phyloP scores from a whole-genome alignment of 1,140 invertebrate species.

The Orchesella cincta region DNA sequence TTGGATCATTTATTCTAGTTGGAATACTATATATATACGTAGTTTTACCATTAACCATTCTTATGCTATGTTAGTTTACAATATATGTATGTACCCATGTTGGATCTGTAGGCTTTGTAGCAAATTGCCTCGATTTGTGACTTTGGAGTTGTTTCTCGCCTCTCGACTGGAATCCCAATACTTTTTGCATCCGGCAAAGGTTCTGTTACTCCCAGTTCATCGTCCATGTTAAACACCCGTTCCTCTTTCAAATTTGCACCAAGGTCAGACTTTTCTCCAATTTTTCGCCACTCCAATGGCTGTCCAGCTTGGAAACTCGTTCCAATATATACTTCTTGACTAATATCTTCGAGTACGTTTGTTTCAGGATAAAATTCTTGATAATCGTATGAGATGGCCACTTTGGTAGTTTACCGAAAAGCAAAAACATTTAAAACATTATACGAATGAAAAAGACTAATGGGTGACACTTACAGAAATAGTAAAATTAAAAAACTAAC shows the following conservation, averaged over 20 bases:
- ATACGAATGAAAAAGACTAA: too few species aligned
- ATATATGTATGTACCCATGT: conserved; percentile 15
- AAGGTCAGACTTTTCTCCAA: not conserved
- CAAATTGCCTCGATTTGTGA: conserved; percentile 23
- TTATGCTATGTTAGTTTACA: too few species aligned
- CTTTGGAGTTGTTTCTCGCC: conserved; percentile 1
- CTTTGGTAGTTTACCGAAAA: too few species aligned
- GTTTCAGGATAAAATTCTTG: not conserved
- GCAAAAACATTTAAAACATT: too few species aligned
- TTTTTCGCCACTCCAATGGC: not conserved
- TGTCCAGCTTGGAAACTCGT: not conserved
- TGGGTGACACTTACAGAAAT: too few species aligned
- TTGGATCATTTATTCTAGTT: not conserved
- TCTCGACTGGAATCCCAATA: not conserved
- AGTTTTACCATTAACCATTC: too few species aligned
- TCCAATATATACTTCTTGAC: not conserved
- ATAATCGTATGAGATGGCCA: conserved; percentile 10
- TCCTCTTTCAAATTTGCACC: conserved; percentile 7
- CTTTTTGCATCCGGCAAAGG: not conserved
- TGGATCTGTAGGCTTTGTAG: conserved; percentile 3
- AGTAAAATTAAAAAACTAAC: too few species aligned
- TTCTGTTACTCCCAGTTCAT: not conserved
- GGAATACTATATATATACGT: too few species aligned
- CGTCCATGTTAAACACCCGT: not conserved
- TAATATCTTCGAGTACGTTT: not conserved